Evolutionary conservation across 2,113 vertebrate species (phyloP).

Genomic region (Megaptera novaeangliae): DNA sequence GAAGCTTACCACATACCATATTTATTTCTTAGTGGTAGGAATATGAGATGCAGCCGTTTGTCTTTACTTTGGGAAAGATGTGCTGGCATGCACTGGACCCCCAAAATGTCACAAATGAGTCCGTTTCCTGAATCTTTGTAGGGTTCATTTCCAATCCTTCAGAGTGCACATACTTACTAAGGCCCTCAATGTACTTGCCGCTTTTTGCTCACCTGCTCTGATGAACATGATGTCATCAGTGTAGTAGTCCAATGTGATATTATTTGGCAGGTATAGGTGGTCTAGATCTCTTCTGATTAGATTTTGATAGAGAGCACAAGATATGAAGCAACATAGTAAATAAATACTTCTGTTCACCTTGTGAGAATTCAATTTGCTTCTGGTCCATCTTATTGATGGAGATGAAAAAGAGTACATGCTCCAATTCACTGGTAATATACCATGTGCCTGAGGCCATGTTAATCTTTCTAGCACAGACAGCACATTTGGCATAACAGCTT

Average conservation of each 20-base stretch:
- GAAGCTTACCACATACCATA: background rate
- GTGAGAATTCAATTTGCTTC: background rate
- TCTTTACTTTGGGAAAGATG: background rate
- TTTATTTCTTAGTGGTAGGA: background rate
- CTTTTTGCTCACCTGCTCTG: background rate
- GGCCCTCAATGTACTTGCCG: background rate
- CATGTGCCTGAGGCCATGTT: background rate
- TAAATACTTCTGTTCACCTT: background rate
- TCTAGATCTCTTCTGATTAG: background rate
- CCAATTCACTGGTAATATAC: background rate
- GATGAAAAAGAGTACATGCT: background rate
- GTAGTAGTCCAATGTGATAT: background rate
- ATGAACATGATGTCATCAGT: background rate
- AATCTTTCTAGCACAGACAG: background rate
- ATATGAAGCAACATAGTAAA: background rate
- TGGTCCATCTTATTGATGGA: background rate
- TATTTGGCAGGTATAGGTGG: background rate
- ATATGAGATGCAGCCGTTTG: background rate
- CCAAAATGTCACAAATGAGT: background rate
- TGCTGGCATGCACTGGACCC: background rate
- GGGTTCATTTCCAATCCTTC: background rate
- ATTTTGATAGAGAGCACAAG: background rate
- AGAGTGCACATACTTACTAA: background rate
- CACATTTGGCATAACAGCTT: background rate
- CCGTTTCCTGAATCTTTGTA: background rate